Base-by-base conservation (phyloP, 2,113 vertebrate genomes). In the Loxodonta africana region DNA sequence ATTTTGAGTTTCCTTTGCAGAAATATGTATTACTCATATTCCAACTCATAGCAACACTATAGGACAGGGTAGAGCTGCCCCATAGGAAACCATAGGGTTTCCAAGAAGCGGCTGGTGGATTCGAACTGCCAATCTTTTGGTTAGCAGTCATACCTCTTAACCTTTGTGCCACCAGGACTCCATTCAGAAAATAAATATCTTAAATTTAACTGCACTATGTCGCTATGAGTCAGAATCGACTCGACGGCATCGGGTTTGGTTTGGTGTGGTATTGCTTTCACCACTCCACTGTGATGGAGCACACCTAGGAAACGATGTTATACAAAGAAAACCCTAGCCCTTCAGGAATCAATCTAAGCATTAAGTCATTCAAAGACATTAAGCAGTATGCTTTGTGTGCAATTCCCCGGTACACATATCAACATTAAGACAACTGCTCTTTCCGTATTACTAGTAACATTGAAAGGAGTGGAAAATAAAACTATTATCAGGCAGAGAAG, bases 181-280 rank as follows among this genome's bases (percentile, higher is more conserved):
- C 37, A 44, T 48, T 33, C 44, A 77, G 88, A 90, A 89, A 82
- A 84, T 80, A 90, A 92, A 81, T 84, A 69, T 87, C 44, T 77
- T 85, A 69, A 46, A 77, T 81, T 62, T 67, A 89, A 71, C 82
- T 74, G 4, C 69, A 51, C 83, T 44, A 30, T 15, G 46, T 37
- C 37, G 37, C 37, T 37, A 37, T 37, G 37, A 37, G 37, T 37
- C 37, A 2, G 37, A 37, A 37, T 37, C 37, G 37, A 37, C 37
- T 37, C 37, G 37, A 37, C 37, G 37, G 37, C 37, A 37, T 37
- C 37, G 37, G 37, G 37, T 37, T 37, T 37, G 37, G 37, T 37
- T 37, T 2, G 37, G 37, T 37, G 37, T 37, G 37, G 37, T 37
- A 37, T 37, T 37, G 20, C 9, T 90, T 86, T 83, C 26, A 60